These are phyloP conservation scores for Ataeniobius toweri DNA, from an alignment of 2,797 vertebrate genomes.

Conservation along the genomic window DNA sequence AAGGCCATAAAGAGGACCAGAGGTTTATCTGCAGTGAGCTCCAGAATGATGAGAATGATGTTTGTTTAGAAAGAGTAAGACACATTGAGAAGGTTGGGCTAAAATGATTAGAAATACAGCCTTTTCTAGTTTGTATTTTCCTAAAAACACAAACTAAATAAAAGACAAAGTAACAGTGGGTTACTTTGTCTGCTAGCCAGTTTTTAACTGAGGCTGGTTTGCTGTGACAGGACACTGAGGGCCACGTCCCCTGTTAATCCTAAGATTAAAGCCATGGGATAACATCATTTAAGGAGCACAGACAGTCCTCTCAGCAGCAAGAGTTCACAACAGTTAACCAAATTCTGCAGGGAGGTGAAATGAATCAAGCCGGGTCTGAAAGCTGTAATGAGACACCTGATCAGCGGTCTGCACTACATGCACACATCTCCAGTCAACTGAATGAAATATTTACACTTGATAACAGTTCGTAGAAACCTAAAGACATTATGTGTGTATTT, in stretches of 20 bases:
- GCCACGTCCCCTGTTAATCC: conserved; percentile 63
- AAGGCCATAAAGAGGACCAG: not conserved
- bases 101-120: not conserved
- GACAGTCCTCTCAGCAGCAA: conserved; percentile 14
- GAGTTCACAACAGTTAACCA: conserved; percentile 1
- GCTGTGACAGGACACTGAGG: conserved; percentile 23
- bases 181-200: not conserved
- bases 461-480: conserved; percentile 26
- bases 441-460: conserved; percentile 45
- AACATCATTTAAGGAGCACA: conserved; percentile 38
- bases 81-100: not conserved
- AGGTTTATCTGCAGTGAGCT: not conserved
- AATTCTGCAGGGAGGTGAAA: conserved; percentile 29
- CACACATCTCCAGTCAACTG: conserved; percentile 24
- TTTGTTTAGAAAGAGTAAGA: not conserved
- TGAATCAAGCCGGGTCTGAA: conserved; percentile 6
- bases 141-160: not conserved
- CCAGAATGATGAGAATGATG: not conserved
- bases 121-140: not conserved
- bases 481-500: conserved; percentile 1
- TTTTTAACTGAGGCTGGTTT: conserved; percentile 12
- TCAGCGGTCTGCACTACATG: not conserved
- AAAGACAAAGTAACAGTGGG: not conserved
- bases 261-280: conserved; percentile 62
- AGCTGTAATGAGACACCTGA: not conserved